Conservation (phyloP, 2,888 invertebrate species). For the Thymelicus lineola region DNA sequence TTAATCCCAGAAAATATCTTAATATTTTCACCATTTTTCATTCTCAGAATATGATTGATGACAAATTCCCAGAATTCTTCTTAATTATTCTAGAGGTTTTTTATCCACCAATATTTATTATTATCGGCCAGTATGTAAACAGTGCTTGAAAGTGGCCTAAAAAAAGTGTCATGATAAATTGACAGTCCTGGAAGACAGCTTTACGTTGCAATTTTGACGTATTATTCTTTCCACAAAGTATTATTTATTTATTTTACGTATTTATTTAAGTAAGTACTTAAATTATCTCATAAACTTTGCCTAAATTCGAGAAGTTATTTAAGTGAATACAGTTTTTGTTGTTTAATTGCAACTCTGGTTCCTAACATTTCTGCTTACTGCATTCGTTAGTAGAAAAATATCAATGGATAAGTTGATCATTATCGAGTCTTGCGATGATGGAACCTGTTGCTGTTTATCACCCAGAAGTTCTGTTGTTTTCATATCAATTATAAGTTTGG, state of each 20-base stretch:
- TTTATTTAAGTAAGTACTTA: no score
- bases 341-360: background rate
- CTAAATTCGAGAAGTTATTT: no score
- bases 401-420: slow-evolving; percentile 48
- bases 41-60: background rate
- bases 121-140: background rate
- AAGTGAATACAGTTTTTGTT: background rate
- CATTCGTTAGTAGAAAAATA: background rate
- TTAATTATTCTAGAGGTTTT: background rate
- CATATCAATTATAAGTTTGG: slow-evolving; percentile 64
- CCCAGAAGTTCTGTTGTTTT: slow-evolving; percentile 52
- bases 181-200: no score
- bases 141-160: no score
- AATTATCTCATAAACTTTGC: no score
- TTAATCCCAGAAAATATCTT: background rate
- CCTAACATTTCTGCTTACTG: no score
- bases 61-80: background rate
- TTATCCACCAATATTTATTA: background rate
- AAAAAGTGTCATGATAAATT: no score
- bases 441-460: slow-evolving; percentile 49
- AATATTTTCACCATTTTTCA: background rate
- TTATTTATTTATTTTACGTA: no score
- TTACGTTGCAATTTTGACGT: no score
- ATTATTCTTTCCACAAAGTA: no score
- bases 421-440: slow-evolving; percentile 49